Conservation (phyloP, 2,888 invertebrate species). For the Neoascia interrupta region DNA sequence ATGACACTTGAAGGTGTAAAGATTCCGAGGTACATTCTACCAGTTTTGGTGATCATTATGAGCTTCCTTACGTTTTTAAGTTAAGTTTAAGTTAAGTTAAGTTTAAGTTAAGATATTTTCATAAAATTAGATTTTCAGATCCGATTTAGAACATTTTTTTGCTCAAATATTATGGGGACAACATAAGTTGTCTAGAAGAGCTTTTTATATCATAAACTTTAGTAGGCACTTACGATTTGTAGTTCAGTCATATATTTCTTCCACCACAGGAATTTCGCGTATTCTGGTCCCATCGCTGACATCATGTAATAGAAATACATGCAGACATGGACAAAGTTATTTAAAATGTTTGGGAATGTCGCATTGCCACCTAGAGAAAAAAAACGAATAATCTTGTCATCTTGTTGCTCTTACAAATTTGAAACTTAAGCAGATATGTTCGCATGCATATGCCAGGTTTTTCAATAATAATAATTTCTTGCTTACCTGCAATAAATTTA, state of each 20-base stretch:
- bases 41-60: no score
- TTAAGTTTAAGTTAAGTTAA: no score
- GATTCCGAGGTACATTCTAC: no score
- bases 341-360: constrained; percentile 84
- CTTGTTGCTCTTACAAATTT: background rate
- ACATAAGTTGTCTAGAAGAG: no score
- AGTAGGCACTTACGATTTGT: constrained; percentile 88
- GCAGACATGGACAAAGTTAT: constrained; percentile 96
- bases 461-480: background rate
- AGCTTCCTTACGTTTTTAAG: no score
- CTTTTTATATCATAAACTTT: no score
- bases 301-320: constrained; percentile 97
- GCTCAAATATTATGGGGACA: no score
- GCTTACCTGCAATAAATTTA: constrained; percentile 88
- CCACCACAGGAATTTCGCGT: constrained; percentile 95
- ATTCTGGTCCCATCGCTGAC: constrained; percentile 92
- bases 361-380: constrained; percentile 81
- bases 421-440: background rate
- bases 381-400: background rate
- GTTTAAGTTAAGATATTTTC: no score
- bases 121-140: no score
- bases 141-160: no score
- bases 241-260: constrained; percentile 95
- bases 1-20: no score
- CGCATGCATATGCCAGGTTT: background rate